Conservation (phyloP, 2,797 vertebrate genomes). For the Tenualosa thibaudeaui region DNA sequence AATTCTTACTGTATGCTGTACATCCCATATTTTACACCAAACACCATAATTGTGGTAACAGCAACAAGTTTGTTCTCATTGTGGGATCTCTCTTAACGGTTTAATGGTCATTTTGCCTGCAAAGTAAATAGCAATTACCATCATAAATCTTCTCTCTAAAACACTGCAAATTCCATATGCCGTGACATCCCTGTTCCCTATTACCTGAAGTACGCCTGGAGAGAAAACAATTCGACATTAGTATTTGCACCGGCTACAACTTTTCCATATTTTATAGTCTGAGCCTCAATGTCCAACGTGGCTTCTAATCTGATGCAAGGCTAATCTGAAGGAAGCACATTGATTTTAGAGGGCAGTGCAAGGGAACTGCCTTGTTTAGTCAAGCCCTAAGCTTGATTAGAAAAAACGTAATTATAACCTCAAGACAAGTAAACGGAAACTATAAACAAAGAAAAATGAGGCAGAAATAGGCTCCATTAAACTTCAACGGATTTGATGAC, state of each 20-base stretch:
- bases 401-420: slow-evolving; percentile 57
- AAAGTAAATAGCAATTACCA: neutral
- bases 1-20: neutral
- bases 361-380: neutral
- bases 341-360: neutral
- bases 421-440: slow-evolving; percentile 72
- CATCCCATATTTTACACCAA: neutral
- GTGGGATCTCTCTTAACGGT: neutral
- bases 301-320: neutral
- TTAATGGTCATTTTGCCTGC: slow-evolving; percentile 5
- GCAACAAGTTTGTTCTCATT: neutral
- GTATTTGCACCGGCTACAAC: neutral
- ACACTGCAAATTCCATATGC: neutral
- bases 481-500: slow-evolving; percentile 81
- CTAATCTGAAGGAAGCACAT: slow-evolving; percentile 22
- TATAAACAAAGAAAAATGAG: slow-evolving; percentile 82
- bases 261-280: neutral
- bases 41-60: neutral
- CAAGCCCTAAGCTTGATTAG: slow-evolving; percentile 65
- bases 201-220: neutral
- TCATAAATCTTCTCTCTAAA: neutral
- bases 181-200: neutral
- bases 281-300: neutral
- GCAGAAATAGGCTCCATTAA: slow-evolving; percentile 89
- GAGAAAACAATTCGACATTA: neutral